A percentile compares a stretch with the other conserved stretches of the same genome.
Evolutionary conservation across 2,888 invertebrate genomes (phyloP).

Genomic region (Calliopum simillimum): DNA sequence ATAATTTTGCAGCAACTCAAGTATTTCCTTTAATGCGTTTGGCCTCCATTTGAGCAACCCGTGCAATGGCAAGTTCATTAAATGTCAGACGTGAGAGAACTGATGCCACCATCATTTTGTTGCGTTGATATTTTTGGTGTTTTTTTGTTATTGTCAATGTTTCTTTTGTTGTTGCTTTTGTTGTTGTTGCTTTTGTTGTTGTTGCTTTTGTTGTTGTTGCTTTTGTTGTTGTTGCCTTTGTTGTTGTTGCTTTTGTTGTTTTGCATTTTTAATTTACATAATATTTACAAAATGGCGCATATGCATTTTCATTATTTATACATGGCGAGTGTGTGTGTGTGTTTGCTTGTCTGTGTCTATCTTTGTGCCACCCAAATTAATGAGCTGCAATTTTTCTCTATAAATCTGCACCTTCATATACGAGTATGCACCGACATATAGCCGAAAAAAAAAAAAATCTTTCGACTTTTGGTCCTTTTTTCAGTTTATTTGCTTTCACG

Average conservation of each 20-base stretch:
- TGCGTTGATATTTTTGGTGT: too few relatives aligned
- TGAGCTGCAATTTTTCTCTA: constrained; percentile 17
- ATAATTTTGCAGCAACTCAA: too few relatives aligned
- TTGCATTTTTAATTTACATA: constrained; percentile 36
- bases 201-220: background rate
- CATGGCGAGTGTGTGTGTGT: constrained; percentile 16
- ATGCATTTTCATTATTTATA: background rate
- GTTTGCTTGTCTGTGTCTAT: constrained; percentile 17
- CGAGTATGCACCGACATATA: background rate
- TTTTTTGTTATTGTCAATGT: constrained; percentile 37
- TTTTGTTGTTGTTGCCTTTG: constrained; percentile 34
- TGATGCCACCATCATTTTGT: constrained; percentile 53
- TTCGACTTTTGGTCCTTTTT: background rate
- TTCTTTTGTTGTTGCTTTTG: background rate
- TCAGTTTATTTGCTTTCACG: constrained; percentile 13
- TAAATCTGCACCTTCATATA: constrained; percentile 16
- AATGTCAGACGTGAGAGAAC: constrained; percentile 62
- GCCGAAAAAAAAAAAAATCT: background rate
- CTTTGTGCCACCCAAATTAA: constrained; percentile 27
- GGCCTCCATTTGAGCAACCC: background rate
- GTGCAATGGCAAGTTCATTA: constrained; percentile 55
- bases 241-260: background rate
- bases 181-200: constrained; percentile 35
- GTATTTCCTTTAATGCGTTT: too few relatives aligned
- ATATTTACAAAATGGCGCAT: constrained; percentile 13